phyloP scores from a whole-genome alignment of 2,888 invertebrate species.

The Pegoplata infirma region DNA sequence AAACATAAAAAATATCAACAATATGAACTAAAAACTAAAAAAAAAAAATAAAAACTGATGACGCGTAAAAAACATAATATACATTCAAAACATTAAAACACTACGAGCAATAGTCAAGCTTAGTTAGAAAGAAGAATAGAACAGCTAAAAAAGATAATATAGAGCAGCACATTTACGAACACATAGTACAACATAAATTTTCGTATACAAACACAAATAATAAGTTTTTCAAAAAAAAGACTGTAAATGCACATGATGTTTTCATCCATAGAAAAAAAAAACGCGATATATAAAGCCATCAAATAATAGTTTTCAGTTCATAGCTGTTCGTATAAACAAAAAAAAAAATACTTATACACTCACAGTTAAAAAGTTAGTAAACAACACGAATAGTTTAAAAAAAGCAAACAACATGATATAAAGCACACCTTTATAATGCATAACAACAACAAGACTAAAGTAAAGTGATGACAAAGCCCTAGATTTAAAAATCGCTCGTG shows the following conservation, averaged over 20 bases:
- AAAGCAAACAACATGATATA: conserved; percentile 46
- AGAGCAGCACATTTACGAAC: conserved; percentile 57
- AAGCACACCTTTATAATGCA: conserved; percentile 50
- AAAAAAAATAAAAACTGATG: conserved; percentile 64
- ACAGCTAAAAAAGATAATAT: conserved; percentile 50
- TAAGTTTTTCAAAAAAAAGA: conserved; percentile 8
- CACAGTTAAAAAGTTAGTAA: neutral
- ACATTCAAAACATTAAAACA: too few relatives aligned
- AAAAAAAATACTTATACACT: conserved; percentile 58
- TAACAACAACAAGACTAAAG: conserved; percentile 1
- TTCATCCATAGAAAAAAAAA: conserved; percentile 38
- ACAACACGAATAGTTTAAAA: too few relatives aligned
- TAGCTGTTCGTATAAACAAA: conserved; percentile 37
- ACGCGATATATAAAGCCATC: conserved; percentile 55
- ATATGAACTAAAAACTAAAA: conserved; percentile 34
- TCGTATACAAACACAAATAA: conserved; percentile 27
- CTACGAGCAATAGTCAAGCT: neutral
- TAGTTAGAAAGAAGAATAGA: conserved; percentile 26
- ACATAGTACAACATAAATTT: conserved; percentile 44
- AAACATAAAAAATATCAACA: conserved; percentile 51
- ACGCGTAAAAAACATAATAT: conserved; percentile 59
- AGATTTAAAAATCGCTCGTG: too few relatives aligned
- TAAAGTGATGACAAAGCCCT: too few relatives aligned
- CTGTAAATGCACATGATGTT: conserved; percentile 2
- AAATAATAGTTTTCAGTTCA: conserved; percentile 60